Base-by-base conservation (phyloP, 2,113 vertebrate genomes). In the Cyprinodon tularosa region DNA sequence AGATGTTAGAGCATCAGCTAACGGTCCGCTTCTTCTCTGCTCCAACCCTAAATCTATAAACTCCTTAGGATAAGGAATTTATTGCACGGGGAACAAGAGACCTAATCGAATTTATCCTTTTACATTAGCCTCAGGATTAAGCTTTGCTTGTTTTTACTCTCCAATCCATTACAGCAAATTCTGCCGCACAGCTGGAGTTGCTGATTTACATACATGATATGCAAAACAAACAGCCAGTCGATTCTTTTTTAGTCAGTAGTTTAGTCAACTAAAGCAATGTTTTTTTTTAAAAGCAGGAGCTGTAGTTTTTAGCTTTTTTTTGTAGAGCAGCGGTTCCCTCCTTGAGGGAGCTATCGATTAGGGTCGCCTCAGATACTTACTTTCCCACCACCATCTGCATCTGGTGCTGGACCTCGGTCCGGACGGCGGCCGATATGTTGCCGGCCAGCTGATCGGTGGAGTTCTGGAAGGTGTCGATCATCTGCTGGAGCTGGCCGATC, bases 341-440 rank as follows among this genome's bases (percentile, higher is more conserved):
- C 45, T 47, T 0, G 0, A 15, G 20, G 42, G 57, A 39, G 29
- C 13, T 14, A 53, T 65, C 14, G 5, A 71, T 74, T 17, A 66
- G 20, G n/a, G 70, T 44, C 11, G 20, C 37, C 17, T 14, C 1
- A 38, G 75, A 62, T 66, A 92, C 97, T 84, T 91, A 99, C 98
- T 96, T 99, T 95, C 96, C 95, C 89, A 99, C 95, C 39, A 96
- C 94, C 85, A 97, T 78, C 40, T 97, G 97, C 71, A 98, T 94
- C 93, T 99, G 97, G 77, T 97, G 97, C 88, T 98, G 97, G 89
- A 99, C 91, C 86, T 99, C 98, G 0, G 96, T 88, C 4, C 96
- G 94, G 68, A 99, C 94, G 0, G 94, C 96, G 62, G 96, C 89
- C 0, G 96, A 90, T 1, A 99, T 90, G 15, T 84, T 96, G 71